A percentile compares a stretch with the other conserved stretches of the same genome.
phyloP scores from a whole-genome alignment of 1,140 invertebrate species.

The Calycopis cecrops region DNA sequence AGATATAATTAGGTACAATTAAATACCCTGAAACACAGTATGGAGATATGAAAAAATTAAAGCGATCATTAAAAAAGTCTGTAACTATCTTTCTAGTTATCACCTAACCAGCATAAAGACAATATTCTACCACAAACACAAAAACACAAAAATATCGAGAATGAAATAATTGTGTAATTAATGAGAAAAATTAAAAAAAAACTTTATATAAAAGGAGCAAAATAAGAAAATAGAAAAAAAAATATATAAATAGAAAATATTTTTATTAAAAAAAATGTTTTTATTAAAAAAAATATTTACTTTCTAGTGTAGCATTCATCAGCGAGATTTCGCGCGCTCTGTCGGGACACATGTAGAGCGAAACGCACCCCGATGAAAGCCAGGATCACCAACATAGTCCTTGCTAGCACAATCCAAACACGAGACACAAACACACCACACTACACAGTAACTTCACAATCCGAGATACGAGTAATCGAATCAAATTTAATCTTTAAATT shows the following conservation, averaged over 20 bases:
- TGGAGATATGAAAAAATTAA: no score
- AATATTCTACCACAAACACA: conserved; percentile 8
- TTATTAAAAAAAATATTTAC: conserved; percentile 48
- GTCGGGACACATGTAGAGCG: conserved; percentile 64
- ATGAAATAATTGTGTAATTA: no score
- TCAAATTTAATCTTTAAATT: no score
- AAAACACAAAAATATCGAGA: conserved; percentile 3
- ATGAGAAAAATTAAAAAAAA: no score
- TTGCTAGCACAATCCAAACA: conserved; percentile 21
- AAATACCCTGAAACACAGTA: no score
- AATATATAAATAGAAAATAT: neutral
- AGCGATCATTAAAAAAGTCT: no score
- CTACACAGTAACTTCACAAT: neutral
- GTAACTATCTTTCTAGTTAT: no score
- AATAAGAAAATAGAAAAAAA: no score
- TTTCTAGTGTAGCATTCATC: conserved; percentile 69
- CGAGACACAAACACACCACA: conserved; percentile 21
- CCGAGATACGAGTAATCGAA: neutral
- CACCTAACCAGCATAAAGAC: neutral
- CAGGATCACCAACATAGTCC: conserved; percentile 64
- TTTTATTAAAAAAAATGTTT: conserved; percentile 18
- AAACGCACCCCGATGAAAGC: conserved; percentile 65
- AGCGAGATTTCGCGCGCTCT: conserved; percentile 54
- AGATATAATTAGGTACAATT: no score
- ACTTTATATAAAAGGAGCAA: no score